These are phyloP conservation scores for Pollachius pollachius DNA, from an alignment of 2,113 vertebrate species.

Conservation along the genomic window DNA sequence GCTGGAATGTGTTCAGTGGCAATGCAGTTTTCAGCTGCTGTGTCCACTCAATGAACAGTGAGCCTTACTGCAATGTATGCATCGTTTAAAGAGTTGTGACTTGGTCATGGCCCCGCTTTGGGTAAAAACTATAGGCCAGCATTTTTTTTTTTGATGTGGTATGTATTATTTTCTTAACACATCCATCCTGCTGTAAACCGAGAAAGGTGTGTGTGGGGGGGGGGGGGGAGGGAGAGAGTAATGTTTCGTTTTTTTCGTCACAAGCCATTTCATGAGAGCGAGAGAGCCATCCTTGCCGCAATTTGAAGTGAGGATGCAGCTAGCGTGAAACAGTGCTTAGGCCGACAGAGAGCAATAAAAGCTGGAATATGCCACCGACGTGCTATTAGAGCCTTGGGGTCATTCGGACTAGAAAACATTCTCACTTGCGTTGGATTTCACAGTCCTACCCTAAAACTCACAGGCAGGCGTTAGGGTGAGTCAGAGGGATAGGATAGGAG, in stretches of 20 bases:
- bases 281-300: conserved; percentile 39
- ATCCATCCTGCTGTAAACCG: conserved; percentile 21
- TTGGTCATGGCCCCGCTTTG: not conserved
- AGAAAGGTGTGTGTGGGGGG: conserved; percentile 6
- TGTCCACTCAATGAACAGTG: conserved; percentile 13
- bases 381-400: conserved; percentile 62
- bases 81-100: not conserved
- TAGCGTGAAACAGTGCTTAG: conserved; percentile 35
- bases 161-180: not conserved
- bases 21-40: conserved; percentile 10
- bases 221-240: conserved; percentile 14
- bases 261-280: conserved; percentile 28
- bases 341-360: conserved; percentile 54
- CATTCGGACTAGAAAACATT: conserved; percentile 59
- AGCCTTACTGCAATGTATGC: conserved; percentile 14
- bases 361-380: conserved; percentile 58
- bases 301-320: conserved; percentile 43
- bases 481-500: conserved; percentile 28
- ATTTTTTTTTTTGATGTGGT: conserved; percentile 5
- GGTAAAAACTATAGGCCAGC: not conserved
- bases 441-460: conserved; percentile 67
- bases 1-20: conserved; percentile 5
- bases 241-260: conserved; percentile 11
- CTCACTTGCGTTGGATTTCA: conserved; percentile 67
- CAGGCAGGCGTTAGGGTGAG: conserved; percentile 54